These are phyloP conservation scores for Eulemur mongoz DNA, from an alignment of 2,797 vertebrate genomes.

Conservation along the genomic window DNA sequence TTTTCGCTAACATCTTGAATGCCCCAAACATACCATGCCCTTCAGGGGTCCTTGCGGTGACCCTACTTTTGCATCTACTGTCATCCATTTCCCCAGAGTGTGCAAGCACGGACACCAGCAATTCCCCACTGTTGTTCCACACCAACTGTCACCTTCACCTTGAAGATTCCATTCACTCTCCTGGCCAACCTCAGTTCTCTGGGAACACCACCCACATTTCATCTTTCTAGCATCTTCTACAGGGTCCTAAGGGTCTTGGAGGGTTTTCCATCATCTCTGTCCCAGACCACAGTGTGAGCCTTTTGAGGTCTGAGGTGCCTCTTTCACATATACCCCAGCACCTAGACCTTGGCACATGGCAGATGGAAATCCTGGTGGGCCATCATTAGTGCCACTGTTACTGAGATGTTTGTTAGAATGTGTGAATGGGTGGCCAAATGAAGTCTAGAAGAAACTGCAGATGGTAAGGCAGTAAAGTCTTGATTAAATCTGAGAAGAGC, in stretches of 20 bases:
- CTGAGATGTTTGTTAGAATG: background rate
- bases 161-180: background rate
- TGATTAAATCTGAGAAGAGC: slow-evolving; percentile 6
- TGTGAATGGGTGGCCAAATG: background rate
- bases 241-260: background rate
- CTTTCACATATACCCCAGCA: background rate
- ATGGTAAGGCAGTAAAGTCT: background rate
- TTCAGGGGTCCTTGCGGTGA: background rate
- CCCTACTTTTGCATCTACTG: background rate
- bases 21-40: background rate
- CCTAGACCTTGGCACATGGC: background rate
- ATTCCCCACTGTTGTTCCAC: background rate
- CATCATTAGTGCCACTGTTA: background rate
- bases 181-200: background rate
- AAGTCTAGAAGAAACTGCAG: background rate
- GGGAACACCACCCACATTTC: too few species aligned
- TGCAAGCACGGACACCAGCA: background rate
- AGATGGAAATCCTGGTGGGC: background rate
- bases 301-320: background rate
- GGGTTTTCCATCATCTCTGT: background rate
- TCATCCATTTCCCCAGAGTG: background rate
- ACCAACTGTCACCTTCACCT: background rate
- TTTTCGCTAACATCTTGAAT: background rate
- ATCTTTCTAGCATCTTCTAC: background rate
- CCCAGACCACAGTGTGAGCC: background rate